phyloP scores from a whole-genome alignment of 2,113 vertebrate genomes.

The Pluvianellus socialis region DNA sequence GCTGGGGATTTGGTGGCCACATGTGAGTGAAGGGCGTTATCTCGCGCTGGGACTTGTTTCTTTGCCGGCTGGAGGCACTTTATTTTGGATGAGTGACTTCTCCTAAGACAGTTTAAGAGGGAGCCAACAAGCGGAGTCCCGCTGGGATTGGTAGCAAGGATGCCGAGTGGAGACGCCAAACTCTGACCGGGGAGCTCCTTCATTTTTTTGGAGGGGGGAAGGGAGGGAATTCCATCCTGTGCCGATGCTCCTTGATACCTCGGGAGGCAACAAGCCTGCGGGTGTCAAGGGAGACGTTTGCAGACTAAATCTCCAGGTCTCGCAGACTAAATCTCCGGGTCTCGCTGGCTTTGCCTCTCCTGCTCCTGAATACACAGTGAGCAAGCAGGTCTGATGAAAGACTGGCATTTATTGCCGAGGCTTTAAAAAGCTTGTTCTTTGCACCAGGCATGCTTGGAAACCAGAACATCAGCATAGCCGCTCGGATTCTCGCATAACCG shows the following conservation, averaged over 20 bases:
- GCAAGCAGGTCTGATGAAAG: not conserved
- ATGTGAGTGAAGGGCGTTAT: not conserved
- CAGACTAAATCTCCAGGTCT: not conserved
- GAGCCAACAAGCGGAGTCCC: not conserved
- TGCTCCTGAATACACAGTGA: not conserved
- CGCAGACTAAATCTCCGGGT: not conserved
- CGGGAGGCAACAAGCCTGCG: fast-evolving
- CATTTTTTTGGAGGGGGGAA: not conserved
- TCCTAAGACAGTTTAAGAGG: not conserved
- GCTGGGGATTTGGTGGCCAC: not conserved
- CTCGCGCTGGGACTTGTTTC: not conserved
- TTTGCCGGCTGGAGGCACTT: fast-evolving
- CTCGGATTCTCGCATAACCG: not conserved
- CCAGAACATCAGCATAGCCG: not conserved
- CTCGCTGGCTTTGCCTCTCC: fast-evolving
- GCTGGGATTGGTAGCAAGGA: too few species aligned
- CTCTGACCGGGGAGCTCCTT: not conserved
- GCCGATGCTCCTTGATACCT: not conserved
- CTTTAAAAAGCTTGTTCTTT: not conserved
- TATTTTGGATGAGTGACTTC: not conserved
- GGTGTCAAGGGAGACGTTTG: not conserved
- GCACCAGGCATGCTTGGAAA: not conserved
- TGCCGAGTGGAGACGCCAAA: not conserved
- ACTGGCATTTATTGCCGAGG: not conserved
- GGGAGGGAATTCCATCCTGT: not conserved